Conservation (phyloP, 1,140 invertebrate species). For the Cheumatopsyche charites region DNA sequence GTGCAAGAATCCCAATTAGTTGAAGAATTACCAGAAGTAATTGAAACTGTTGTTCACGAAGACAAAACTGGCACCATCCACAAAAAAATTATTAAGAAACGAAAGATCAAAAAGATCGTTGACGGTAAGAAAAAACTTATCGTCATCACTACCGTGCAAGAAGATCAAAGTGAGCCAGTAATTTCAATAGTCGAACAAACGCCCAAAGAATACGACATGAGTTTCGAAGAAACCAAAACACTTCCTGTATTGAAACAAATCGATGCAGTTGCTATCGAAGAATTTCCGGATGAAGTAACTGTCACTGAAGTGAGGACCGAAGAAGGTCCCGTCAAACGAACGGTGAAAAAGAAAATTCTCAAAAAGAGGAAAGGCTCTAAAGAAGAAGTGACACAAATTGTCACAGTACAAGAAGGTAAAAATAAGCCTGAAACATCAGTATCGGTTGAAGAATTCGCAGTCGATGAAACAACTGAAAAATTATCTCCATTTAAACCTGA, state of each 20-base stretch:
- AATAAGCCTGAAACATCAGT: constrained; percentile 50
- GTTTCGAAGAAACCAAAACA: constrained; percentile 28
- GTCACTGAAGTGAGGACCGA: constrained; percentile 51
- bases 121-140: constrained; percentile 44
- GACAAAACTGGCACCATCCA: constrained; percentile 47
- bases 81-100: constrained; percentile 50
- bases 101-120: constrained; percentile 52
- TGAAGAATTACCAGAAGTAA: constrained; percentile 15
- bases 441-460: constrained; percentile 47
- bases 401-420: constrained; percentile 51
- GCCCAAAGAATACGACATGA: background rate
- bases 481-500: background rate
- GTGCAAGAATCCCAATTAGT: constrained; percentile 41
- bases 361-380: constrained; percentile 52
- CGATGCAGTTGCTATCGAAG: constrained; percentile 46
- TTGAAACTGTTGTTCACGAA: constrained; percentile 16
- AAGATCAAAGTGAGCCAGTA: constrained; percentile 38
- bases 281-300: constrained; percentile 53
- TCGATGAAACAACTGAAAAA: constrained; percentile 47
- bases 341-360: constrained; percentile 53
- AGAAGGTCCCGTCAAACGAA: constrained; percentile 53
- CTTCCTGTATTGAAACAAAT: constrained; percentile 40
- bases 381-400: constrained; percentile 51
- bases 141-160: constrained; percentile 52
- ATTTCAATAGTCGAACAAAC: constrained; percentile 32